Conservation (phyloP, 2,888 invertebrate genomes). For the Sphecodes monilicornis region DNA sequence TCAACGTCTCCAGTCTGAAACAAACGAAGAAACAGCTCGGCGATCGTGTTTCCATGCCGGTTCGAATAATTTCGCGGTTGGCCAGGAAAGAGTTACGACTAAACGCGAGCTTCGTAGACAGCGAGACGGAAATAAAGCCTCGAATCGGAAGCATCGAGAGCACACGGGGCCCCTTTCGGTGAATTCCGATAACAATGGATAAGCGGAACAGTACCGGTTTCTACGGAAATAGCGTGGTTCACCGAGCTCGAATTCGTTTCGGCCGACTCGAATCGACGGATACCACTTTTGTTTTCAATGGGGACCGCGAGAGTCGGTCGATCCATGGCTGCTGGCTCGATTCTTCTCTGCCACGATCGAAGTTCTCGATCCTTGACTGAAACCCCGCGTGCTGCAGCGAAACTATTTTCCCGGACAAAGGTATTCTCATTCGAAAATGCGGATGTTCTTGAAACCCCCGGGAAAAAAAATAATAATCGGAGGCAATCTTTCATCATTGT, state of each 20-base stretch:
- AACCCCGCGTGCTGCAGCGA: too few species aligned
- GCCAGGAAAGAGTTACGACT: background rate
- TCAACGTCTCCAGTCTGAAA: background rate
- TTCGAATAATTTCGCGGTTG: background rate
- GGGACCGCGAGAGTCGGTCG: background rate
- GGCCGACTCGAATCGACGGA: background rate
- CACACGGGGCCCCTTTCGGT: background rate
- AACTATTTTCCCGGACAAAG: too few species aligned
- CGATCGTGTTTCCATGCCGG: background rate
- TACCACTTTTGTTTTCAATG: background rate
- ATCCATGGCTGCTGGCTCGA: background rate
- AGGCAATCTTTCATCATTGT: too few species aligned
- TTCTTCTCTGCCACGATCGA: background rate
- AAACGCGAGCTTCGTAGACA: background rate
- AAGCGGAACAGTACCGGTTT: background rate
- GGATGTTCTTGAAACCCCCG: fast-evolving
- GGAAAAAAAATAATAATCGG: too few species aligned
- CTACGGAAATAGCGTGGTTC: background rate
- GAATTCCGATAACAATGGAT: background rate
- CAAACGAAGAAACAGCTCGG: background rate
- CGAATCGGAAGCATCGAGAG: background rate
- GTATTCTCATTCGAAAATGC: too few species aligned
- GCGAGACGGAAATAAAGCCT: background rate
- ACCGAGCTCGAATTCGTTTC: background rate
- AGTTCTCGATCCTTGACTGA: too few species aligned